phyloP scores from a whole-genome alignment of 2,113 vertebrate genomes.

The Ramphastos sulfuratus region DNA sequence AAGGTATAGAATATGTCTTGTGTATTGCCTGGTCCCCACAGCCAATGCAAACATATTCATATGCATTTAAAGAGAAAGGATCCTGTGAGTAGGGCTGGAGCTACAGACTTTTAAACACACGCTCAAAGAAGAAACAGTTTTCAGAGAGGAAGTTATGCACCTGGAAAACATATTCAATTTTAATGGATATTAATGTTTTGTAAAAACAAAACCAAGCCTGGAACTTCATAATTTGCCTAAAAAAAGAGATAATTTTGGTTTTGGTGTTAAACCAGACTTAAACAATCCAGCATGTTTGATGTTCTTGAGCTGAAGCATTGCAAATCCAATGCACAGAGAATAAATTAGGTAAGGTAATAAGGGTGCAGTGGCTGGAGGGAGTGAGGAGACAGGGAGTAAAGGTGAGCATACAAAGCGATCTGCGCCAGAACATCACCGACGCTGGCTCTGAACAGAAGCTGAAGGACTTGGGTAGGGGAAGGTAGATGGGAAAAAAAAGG shows the following conservation, averaged over 20 bases:
- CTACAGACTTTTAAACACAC: neutral
- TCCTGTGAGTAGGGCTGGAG: constrained; percentile 13
- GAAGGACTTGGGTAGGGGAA: neutral
- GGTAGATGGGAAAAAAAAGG: neutral
- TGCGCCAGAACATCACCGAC: neutral
- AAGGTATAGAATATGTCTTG: neutral
- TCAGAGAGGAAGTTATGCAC: neutral
- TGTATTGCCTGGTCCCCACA: neutral
- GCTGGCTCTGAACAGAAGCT: neutral
- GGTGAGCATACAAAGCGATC: neutral
- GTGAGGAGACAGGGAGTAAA: neutral
- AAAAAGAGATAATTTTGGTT: constrained; percentile 23
- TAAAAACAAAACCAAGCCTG: constrained; percentile 45
- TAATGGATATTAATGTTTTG: constrained; percentile 36
- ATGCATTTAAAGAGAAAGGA: constrained; percentile 45
- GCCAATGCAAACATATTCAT: constrained; percentile 48
- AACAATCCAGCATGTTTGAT: neutral
- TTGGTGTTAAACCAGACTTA: neutral
- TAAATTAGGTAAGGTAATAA: neutral
- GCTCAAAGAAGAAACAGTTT: constrained; percentile 24
- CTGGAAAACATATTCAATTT: constrained; percentile 26
- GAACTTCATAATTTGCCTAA: constrained; percentile 25
- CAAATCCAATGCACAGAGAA: neutral
- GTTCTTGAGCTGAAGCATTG: neutral
- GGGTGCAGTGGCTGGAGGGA: neutral